A percentile compares a stretch with the other conserved stretches of the same genome.
Evolutionary conservation across 2,797 vertebrate genomes (phyloP).

Genomic region (Darevskia mixta): DNA sequence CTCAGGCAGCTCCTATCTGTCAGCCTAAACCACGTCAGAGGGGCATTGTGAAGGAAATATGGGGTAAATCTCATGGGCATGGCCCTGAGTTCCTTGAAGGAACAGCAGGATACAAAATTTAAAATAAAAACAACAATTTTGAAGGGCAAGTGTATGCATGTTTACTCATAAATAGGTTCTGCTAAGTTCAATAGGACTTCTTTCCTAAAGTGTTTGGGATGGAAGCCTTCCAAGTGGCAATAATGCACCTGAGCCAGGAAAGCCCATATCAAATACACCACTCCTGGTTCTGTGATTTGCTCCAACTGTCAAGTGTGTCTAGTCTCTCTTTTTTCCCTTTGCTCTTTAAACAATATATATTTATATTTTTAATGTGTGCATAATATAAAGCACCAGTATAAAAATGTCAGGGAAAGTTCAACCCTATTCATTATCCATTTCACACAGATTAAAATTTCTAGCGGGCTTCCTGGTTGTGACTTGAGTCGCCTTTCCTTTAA

Average conservation of each 20-base stretch:
- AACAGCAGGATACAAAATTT: neutral
- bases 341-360: slow-evolving; percentile 63
- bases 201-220: neutral
- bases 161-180: neutral
- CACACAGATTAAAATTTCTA: slow-evolving; percentile 79
- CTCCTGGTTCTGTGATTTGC: neutral
- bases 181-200: neutral
- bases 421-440: slow-evolving; percentile 84
- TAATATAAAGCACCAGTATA: slow-evolving; percentile 74
- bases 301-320: neutral
- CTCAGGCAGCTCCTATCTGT: neutral
- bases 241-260: no score
- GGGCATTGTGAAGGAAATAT: neutral
- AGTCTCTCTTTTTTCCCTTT: neutral
- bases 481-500: slow-evolving; percentile 79
- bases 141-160: neutral
- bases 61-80: neutral
- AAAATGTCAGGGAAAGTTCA: slow-evolving; percentile 83
- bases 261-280: no score
- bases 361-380: slow-evolving; percentile 68
- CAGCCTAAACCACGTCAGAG: neutral
- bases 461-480: slow-evolving; percentile 80
- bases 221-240: neutral
- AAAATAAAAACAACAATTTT: neutral
- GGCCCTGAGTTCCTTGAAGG: neutral